Conservation (phyloP, 2,888 invertebrate species). For the Drosophila neotestacea region DNA sequence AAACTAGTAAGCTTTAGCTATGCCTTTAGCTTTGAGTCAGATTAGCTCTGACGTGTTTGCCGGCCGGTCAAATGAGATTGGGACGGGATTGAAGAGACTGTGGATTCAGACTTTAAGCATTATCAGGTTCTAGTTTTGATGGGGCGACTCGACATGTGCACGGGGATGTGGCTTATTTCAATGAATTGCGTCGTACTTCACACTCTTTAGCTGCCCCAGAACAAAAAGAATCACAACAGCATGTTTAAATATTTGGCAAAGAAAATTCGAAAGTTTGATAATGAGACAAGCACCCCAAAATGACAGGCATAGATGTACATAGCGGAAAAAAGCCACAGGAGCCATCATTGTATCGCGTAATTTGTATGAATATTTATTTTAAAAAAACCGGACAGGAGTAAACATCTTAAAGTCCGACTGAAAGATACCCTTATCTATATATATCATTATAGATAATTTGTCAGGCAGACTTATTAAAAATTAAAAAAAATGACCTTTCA, state of each 20-base stretch:
- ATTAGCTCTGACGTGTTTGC: conserved; percentile 51
- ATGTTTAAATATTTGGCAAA: conserved; percentile 42
- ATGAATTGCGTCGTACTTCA: conserved; percentile 57
- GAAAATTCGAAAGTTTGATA: conserved; percentile 28
- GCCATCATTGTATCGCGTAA: conserved; percentile 22
- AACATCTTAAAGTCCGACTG: background rate
- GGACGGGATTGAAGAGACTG: background rate
- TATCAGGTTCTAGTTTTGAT: conserved; percentile 45
- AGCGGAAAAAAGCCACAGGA: conserved; percentile 8
- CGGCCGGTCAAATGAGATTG: conserved; percentile 46
- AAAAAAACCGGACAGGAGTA: background rate
- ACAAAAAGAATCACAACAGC: conserved; percentile 4
- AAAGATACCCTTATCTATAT: conserved; percentile 1
- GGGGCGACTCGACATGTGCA: conserved; percentile 7
- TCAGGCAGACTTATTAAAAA: background rate
- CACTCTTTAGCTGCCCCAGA: conserved; percentile 22
- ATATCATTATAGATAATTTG: background rate
- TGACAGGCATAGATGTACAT: conserved; percentile 8
- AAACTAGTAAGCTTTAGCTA: background rate
- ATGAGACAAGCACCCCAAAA: conserved; percentile 22
- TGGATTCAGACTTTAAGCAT: conserved; percentile 13
- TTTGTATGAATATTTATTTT: conserved; percentile 32
- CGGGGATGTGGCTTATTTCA: conserved; percentile 34
- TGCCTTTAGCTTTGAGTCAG: conserved; percentile 24
- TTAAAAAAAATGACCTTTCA: too few relatives aligned